Base-by-base conservation (phyloP, 2,113 vertebrate genomes). In the Polyodon spathula region DNA sequence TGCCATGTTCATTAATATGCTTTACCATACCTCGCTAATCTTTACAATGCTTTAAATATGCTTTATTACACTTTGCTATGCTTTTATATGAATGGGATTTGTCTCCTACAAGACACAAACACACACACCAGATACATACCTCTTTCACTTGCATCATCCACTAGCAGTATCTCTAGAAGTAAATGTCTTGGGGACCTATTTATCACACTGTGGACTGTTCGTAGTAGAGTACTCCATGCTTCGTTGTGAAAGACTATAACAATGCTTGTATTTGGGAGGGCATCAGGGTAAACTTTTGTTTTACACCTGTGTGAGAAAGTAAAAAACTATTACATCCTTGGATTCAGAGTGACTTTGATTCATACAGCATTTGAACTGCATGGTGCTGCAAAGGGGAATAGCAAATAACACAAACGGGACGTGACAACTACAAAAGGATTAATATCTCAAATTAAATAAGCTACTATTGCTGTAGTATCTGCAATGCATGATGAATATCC, bases 211-310 rank as follows among this genome's bases (percentile, higher is more conserved):
- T 91, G 89, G 14, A 98, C 81, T 0, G 96, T 99, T 7, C 96
- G 83, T 7, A 99, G 88, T 51, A 99, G 78, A 0, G 96, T 99
- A 69, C 94, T 97, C 95, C 96, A 97, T 0, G 96, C 96, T 68
- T 99, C 96, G 37, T 99, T 99, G 81, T 99, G 96, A 68, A 99
- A 99, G 48, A 97, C 95, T n/a, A 99, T 97, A 37, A 99, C 94
- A 1, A 99, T 91, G 54, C 95, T 98, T 37, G 96, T 97, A 81
- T 90, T 93, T 56, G 96, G 96, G 63, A 98, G 87, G 37, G 93
- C 84, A 9, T 91, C 92, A 0, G 85, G 79, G 68, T 94, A 91
- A 59, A 94, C 86, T 70, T 98, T 97, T 2, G 89, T 92, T 78
- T 94, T 97, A 77, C 96, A 99, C 62, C 96, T 99, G 72, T 54